Percentiles rank a stretch among this genome's conserved stretches.
Conservation (phyloP, 1,140 invertebrate species). For the Drosophila bipectinata region DNA sequence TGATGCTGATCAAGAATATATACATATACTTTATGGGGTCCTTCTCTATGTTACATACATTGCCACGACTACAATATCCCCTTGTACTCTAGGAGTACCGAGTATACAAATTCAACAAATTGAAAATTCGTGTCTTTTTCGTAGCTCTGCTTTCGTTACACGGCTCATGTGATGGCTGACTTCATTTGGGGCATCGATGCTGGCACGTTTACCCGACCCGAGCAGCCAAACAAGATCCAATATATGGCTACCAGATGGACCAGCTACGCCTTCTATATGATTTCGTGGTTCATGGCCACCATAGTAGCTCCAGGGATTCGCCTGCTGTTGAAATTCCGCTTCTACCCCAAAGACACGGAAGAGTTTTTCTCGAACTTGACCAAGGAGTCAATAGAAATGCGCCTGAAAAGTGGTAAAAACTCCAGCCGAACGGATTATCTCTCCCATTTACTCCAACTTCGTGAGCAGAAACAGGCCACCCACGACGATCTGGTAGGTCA, state of each 20-base stretch:
- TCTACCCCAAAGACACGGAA: slow-evolving; percentile 65
- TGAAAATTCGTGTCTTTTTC: no score
- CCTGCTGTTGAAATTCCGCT: slow-evolving; percentile 44
- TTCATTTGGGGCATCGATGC: slow-evolving; percentile 85
- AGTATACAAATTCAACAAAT: no score
- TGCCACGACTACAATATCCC: no score
- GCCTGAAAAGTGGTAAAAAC: slow-evolving; percentile 82
- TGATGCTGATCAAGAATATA: no score
- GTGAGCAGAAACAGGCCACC: slow-evolving; percentile 82
- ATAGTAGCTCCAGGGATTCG: slow-evolving; percentile 54
- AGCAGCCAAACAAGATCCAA: slow-evolving; percentile 53
- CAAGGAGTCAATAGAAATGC: slow-evolving; percentile 65
- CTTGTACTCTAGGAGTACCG: no score
- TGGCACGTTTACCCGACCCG: slow-evolving; percentile 57
- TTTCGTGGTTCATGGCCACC: slow-evolving; percentile 60
- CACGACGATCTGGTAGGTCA: slow-evolving; percentile 86
- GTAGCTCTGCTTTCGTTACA: slow-evolving; percentile 67
- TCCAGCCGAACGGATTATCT: slow-evolving; percentile 76
- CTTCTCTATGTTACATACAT: no score
- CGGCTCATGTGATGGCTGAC: slow-evolving; percentile 84
- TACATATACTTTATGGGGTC: no score
- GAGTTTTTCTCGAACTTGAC: slow-evolving; percentile 78
- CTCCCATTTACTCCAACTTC: slow-evolving; percentile 77
- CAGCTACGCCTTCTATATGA: slow-evolving; percentile 49
- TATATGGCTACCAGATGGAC: slow-evolving; percentile 65